A percentile compares a stretch with the other conserved stretches of the same genome.
Conservation (phyloP, 1,140 invertebrate genomes). For the Cotesia chilonis region DNA sequence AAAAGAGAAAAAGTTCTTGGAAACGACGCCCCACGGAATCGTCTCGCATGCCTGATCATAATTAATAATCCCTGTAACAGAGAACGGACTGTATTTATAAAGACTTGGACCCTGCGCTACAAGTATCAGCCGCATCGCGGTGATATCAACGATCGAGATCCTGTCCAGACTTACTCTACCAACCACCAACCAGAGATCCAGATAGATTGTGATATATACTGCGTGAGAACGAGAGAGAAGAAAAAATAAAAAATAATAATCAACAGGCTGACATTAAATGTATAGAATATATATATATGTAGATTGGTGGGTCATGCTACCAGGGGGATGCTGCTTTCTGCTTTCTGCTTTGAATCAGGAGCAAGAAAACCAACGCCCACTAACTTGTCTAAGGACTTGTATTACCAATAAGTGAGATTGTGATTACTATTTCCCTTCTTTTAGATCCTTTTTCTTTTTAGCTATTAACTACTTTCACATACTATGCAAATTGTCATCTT, state of each 20-base stretch:
- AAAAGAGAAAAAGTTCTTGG: slow-evolving; percentile 19
- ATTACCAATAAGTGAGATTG: too few species aligned
- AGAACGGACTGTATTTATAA: slow-evolving; percentile 1
- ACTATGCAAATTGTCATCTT: too few species aligned
- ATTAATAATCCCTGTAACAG: slow-evolving; percentile 57
- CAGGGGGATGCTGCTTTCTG: background rate
- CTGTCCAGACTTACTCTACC: too few species aligned
- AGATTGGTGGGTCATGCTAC: background rate
- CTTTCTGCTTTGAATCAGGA: background rate
- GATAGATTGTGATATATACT: too few species aligned
- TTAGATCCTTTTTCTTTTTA: background rate
- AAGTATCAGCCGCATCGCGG: too few species aligned
- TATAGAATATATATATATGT: too few species aligned
- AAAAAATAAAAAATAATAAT: background rate
- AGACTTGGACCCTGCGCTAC: too few species aligned
- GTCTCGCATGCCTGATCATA: slow-evolving; percentile 65
- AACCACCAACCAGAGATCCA: too few species aligned
- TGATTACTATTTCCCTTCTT: background rate
- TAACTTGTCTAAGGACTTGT: background rate
- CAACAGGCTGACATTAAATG: background rate
- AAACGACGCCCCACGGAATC: slow-evolving; percentile 46
- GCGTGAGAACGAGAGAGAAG: too few species aligned
- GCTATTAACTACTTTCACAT: too few species aligned
- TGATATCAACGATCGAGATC: too few species aligned
- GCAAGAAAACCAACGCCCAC: background rate